Base-by-base conservation (phyloP, 2,888 invertebrate genomes). In the Melinopterus prodromus region DNA sequence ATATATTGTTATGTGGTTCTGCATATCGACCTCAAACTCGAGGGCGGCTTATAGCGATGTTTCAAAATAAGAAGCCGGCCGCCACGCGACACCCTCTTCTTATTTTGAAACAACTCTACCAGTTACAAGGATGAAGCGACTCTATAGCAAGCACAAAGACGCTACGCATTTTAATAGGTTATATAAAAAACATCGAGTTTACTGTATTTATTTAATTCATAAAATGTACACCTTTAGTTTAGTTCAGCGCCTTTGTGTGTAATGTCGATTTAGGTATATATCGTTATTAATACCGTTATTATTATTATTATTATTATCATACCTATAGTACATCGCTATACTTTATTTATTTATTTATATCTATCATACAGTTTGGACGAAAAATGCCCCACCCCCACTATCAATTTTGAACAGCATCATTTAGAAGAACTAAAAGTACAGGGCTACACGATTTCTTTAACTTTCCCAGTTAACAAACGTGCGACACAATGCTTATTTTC, bases 1-100 rank as follows among this genome's bases (percentile, higher is more conserved):
- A 79, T 79, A 79, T 79, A 74, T 71, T 74, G 6, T 71, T 74
- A 74, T 74, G 35, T 37, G n/a, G 74, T 74, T 74, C 74, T 74
- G 74, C 35, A 35, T n/a, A 36, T 36, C 35, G 36, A 35, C 74
- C 74, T 74, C 74, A 74, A 35, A 71, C 71, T 53, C 12, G 12
- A 53, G 53, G 53, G 5, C 53, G 5, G 0, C 74, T 74, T 15
- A 36, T 26, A 26, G 26, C 1, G 26, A 26, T 26, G 26, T 26
- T 26, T 26, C 26, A 26, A 26, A 26, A 26, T 26, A 26, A 26
- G 26, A 26, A 26, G 26, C 26, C 26, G 26, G 26, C 1, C 26
- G 3, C 26, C 26, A 26, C 26, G 26, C 3, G 26, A 26, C 26
- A 26, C 26, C 26, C 26, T 26, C 26, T 26, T 26, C 26, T 26